A percentile compares a stretch with the other conserved stretches of the same genome.
Evolutionary conservation across 2,888 invertebrate species (phyloP).

Genomic region (Ctena decussata): DNA sequence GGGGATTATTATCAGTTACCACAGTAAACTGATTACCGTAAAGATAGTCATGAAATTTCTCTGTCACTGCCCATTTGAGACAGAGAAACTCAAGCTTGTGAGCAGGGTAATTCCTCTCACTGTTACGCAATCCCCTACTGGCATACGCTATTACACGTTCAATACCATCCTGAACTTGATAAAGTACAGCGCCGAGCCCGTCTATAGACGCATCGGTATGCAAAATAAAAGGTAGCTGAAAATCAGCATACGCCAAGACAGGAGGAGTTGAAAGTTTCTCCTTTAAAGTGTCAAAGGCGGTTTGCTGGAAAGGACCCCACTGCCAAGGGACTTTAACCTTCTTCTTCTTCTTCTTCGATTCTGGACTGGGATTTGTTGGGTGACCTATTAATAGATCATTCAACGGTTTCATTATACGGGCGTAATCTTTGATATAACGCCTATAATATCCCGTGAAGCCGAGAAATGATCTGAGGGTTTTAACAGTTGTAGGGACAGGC

Average conservation of each 20-base stretch:
- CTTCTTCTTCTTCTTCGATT: background rate
- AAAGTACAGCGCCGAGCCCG: background rate
- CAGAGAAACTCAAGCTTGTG: conserved; percentile 46
- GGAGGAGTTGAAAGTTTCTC: background rate
- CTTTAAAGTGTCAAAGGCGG: background rate
- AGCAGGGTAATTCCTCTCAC: background rate
- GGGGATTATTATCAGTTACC: conserved; percentile 49
- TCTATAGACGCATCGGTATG: background rate
- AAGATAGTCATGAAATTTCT: conserved; percentile 60
- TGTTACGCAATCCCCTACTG: background rate
- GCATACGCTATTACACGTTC: background rate
- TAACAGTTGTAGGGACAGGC: background rate
- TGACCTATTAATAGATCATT: background rate
- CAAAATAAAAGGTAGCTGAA: background rate
- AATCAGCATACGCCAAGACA: background rate
- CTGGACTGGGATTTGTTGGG: background rate
- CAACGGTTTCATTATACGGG: background rate
- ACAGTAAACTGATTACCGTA: conserved; percentile 29
- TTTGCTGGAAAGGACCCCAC: background rate
- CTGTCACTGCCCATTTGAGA: conserved; percentile 36
- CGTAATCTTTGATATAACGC: background rate
- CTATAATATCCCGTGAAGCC: background rate
- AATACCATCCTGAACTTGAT: background rate
- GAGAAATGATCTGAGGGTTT: background rate
- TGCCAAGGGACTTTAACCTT: background rate